These are phyloP conservation scores for Mesopsocus fuscifrons DNA, from an alignment of 2,888 invertebrate species.

Conservation along the genomic window DNA sequence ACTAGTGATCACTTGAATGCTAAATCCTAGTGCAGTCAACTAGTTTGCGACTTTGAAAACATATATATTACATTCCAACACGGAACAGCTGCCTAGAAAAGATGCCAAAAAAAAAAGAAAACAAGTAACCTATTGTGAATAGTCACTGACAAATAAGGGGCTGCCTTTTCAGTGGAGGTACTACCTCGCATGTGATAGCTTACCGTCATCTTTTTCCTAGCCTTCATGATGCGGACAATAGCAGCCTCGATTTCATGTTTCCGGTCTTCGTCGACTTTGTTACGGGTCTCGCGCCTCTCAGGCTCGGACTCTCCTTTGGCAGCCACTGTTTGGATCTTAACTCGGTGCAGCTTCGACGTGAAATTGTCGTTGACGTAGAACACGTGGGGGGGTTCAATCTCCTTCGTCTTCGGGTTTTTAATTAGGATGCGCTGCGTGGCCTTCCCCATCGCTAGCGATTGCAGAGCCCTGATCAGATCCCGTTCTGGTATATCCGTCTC, in stretches of 20 bases:
- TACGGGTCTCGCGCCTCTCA: constrained; percentile 94
- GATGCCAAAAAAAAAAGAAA: too few species aligned
- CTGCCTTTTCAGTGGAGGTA: too few species aligned
- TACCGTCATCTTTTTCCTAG: constrained; percentile 82
- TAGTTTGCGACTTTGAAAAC: too few species aligned
- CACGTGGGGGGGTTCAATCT: constrained; percentile 81
- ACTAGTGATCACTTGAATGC: too few species aligned
- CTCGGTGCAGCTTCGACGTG: constrained; percentile 89
- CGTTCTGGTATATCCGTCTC: constrained; percentile 98
- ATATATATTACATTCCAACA: too few species aligned
- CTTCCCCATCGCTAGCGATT: constrained; percentile 96
- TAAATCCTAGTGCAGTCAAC: too few species aligned
- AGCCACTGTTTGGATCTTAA: constrained; percentile 85
- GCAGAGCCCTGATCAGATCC: constrained; percentile 87
- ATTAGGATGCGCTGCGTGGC: constrained; percentile 85
- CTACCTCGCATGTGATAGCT: too few species aligned
- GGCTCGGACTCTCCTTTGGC: constrained; percentile 97
- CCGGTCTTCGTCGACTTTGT: constrained; percentile 95
- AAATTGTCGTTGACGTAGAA: constrained; percentile 97
- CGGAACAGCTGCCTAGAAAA: too few species aligned
- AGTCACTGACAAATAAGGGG: too few species aligned
- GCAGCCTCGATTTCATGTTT: constrained; percentile 99
- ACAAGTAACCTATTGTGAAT: constrained; percentile 1
- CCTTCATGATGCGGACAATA: constrained; percentile 98
- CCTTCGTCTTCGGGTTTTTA: constrained; percentile 90